Evolutionary conservation across 2,888 invertebrate genomes (phyloP), one percentile per base, ranked within the genome.

Genomic region (Saturnia pavonia): DNA sequence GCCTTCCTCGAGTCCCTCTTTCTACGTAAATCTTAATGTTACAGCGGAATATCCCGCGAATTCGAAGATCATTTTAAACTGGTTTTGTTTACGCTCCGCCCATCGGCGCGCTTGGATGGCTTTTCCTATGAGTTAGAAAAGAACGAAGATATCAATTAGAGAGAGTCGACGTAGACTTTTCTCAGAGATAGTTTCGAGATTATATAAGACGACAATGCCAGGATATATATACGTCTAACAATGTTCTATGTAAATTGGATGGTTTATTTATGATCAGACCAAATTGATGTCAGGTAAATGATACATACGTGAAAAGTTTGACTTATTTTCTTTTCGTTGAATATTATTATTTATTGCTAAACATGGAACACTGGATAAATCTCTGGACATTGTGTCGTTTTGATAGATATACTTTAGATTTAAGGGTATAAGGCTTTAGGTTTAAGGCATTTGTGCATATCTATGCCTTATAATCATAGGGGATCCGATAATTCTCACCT

Each of bases 171-270:
- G 43, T 81, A 75, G 84, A 87, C 81, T 91, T 92, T 92, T 93
- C 93, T 93, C 92, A 83, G 91, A 91, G 91, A 93, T 92, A 92
- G 92, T 92, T 91, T 83, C 82, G 81, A 86, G 86, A 86, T 87
- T 90, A 90, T 87, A 82, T 89, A 86, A 88, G 83, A 87, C 85
- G 88, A 90, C 89, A 88, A 85, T 88, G 89, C 88, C 78, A 73
- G 82, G 80, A 86, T 90, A 91, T 84, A 91, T 91, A 91, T 84
- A 82, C 79, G 78, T 84, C 82, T 87, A 87, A 89, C 90, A 89
- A 89, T 88, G 88, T 87, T 85, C 86, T 91, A 92, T 92, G 92
- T 91, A 92, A 91, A 92, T 92, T 85, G 89, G 89, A 82, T 74
- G 78, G 88, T 88, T n/a, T 93, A 92, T 92, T 92, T 92, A 92